Percentiles rank a stretch among this genome's conserved stretches.
Conservation (phyloP, 2,797 vertebrate species). For the Natrix natrix region DNA sequence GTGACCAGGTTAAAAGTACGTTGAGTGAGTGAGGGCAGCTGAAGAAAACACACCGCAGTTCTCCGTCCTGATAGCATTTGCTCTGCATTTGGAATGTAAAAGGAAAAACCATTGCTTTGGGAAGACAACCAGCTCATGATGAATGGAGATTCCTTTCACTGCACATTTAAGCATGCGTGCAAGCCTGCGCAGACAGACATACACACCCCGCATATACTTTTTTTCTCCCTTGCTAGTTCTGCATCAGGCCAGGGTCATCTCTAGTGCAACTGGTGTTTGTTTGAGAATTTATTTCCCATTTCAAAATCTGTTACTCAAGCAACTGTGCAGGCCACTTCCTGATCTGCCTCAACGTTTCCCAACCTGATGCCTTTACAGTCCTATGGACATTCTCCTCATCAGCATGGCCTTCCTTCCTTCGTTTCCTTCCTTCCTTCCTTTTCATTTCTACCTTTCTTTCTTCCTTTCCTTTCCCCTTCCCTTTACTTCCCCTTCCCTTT, state of each 20-base stretch:
- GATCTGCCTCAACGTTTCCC: conserved; percentile 26
- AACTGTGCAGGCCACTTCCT: conserved; percentile 55
- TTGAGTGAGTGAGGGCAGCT: background rate
- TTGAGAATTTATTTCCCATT: conserved; percentile 54
- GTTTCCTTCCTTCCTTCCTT: background rate
- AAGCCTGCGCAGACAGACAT: too few species aligned
- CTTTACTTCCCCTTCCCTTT: too few species aligned
- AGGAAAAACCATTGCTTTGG: conserved; percentile 17
- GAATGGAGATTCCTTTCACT: background rate
- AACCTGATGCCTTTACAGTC: background rate
- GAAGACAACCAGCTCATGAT: conserved; percentile 21
- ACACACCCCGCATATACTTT: conserved; percentile 29
- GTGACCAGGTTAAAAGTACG: background rate
- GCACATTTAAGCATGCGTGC: background rate
- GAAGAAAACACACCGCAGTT: background rate
- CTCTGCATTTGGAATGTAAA: background rate
- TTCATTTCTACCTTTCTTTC: too few species aligned
- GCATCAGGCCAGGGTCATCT: conserved; percentile 53
- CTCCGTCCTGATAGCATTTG: background rate
- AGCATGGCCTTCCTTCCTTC: background rate
- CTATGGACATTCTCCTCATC: background rate
- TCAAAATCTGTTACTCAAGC: conserved; percentile 50
- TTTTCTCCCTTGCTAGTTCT: conserved; percentile 40
- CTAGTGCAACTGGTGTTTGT: conserved; percentile 60
- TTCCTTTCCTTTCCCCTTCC: too few species aligned